Base-by-base conservation (phyloP, 2,888 invertebrate genomes). In the Mamestra brassicae region DNA sequence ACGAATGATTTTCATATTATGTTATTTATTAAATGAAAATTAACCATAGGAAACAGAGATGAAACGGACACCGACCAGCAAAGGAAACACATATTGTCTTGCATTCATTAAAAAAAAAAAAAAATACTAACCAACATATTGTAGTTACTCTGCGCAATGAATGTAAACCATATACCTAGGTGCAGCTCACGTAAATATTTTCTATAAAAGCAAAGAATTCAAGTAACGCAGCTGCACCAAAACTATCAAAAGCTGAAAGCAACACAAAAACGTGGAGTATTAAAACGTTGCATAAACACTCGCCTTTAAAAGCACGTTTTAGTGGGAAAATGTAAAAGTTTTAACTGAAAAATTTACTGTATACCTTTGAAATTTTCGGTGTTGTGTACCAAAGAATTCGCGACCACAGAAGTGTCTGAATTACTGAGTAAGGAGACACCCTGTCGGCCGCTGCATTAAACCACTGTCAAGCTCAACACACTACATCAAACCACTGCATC, bases 211-310 rank as follows among this genome's bases (percentile, higher is more conserved):
- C 11, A 64, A 64, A 64, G 57, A 74, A 80, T 68, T 60, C 58
- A 55, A 78, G 36, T 10, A 62, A 71, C 42, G 69, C 74, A 78
- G 38, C 54, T 63, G 52, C 63, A 47, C 38, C 34, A 11, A 71
- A 80, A 77, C 57, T 71, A 64, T 50, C 58, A 76, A 70, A 76
- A 50, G 71, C 66, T 58, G 47, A 76, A 74, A 58, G 62, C 55
- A 74, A 58, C 70, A 80, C 58, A 66, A 82, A 84, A 74, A 70
- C 64, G 60, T 36, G 17, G 36, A 71, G 65, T 80, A 73, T 76
- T 78, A 78, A 80, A 82, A 79, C 63, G 66, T 66, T 81, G 66
- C 61, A 83, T 73, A 83, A 83, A 86, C 72, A 74, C 60, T 73
- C 36, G 17, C 70, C 34, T 72, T 76, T 61, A 65, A 75, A 76